Evolutionary conservation across 2,888 invertebrate species (phyloP).

Genomic region (Chrysolina americana): DNA sequence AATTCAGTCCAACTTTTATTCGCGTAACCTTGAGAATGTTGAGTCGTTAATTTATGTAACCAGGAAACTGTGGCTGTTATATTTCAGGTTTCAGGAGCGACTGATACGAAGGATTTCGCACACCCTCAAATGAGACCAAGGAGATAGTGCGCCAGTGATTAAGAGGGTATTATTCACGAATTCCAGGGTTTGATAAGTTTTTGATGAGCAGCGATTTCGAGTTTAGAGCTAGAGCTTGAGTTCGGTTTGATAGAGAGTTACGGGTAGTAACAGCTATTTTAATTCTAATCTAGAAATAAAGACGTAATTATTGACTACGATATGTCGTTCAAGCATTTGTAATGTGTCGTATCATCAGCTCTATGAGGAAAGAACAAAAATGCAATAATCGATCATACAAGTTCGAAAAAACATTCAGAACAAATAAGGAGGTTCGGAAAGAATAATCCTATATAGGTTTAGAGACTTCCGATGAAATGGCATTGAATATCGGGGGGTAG

Average conservation of each 20-base stretch:
- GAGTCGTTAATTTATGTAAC: conserved; percentile 26
- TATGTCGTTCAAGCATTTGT: no score
- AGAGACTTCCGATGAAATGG: no score
- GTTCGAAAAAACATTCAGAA: no score
- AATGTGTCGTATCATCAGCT: neutral
- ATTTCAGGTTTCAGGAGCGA: conserved; percentile 6
- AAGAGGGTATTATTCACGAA: neutral
- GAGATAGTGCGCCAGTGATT: neutral
- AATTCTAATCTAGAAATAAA: neutral
- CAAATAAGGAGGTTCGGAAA: no score
- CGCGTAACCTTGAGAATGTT: conserved; percentile 31
- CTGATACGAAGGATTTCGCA: neutral
- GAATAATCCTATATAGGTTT: no score
- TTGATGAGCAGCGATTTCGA: conserved; percentile 1
- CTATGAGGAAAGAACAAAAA: neutral
- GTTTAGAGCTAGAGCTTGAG: neutral
- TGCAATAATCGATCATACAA: no score
- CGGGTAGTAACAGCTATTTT: neutral
- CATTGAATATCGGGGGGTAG: no score
- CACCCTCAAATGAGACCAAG: neutral
- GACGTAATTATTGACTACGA: neutral
- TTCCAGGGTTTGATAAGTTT: conserved; percentile 4
- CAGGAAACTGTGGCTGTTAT: conserved; percentile 31
- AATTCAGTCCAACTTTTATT: conserved; percentile 16
- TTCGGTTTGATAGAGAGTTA: neutral